These are phyloP conservation scores for Lochmaea crataegi DNA, from an alignment of 2,888 invertebrate genomes.

Conservation along the genomic window DNA sequence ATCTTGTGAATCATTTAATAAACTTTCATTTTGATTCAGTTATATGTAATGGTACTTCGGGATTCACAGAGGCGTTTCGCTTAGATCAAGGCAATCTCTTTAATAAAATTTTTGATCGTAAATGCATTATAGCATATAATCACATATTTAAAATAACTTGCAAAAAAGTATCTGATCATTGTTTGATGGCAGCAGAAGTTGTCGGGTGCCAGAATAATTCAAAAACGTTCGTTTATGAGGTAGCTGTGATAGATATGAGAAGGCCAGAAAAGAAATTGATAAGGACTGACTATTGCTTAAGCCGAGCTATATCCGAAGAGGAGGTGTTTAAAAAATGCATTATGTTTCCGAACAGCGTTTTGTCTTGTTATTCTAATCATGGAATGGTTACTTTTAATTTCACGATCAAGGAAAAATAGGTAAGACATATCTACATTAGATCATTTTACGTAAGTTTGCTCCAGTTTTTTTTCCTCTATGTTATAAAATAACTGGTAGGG, in stretches of 20 bases:
- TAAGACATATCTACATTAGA: too few species aligned
- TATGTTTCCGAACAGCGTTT: slow-evolving; percentile 54
- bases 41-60: slow-evolving; percentile 40
- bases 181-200: slow-evolving; percentile 57
- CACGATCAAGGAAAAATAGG: slow-evolving; percentile 47
- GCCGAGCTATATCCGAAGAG: slow-evolving; percentile 52
- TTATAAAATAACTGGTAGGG: too few species aligned
- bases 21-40: slow-evolving; percentile 49
- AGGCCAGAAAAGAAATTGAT: slow-evolving; percentile 55
- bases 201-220: slow-evolving; percentile 51
- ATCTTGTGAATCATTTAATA: slow-evolving; percentile 47
- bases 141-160: slow-evolving; percentile 56
- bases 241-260: slow-evolving; percentile 54
- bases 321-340: slow-evolving; percentile 56
- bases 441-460: too few species aligned
- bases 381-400: slow-evolving; percentile 51
- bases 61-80: slow-evolving; percentile 48
- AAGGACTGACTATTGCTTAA: slow-evolving; percentile 56
- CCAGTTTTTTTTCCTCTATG: too few species aligned
- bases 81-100: slow-evolving; percentile 44
- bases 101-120: slow-evolving; percentile 48
- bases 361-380: slow-evolving; percentile 53
- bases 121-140: slow-evolving; percentile 51
- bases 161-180: slow-evolving; percentile 53
- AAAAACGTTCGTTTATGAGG: slow-evolving; percentile 55